phyloP scores from a whole-genome alignment of 2,888 invertebrate species.

The Spisula solida region DNA sequence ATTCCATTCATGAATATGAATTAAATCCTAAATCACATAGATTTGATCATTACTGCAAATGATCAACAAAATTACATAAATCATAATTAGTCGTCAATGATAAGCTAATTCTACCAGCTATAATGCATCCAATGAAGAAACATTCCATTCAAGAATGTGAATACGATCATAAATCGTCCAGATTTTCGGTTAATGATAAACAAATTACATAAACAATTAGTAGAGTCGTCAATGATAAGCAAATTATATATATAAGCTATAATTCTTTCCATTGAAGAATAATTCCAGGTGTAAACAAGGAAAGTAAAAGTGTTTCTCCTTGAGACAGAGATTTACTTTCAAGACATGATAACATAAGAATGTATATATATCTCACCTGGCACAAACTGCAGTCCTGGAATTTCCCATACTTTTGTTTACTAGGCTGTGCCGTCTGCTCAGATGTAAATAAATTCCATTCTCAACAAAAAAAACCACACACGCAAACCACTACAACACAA shows the following conservation, averaged over 20 bases:
- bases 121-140: background rate
- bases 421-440: background rate
- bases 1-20: constrained; percentile 9
- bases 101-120: background rate
- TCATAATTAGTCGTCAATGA: background rate
- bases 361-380: constrained; percentile 18
- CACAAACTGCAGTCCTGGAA: background rate
- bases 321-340: background rate
- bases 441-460: constrained; percentile 13
- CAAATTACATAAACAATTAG: background rate
- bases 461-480: background rate
- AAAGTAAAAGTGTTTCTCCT: background rate
- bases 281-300: background rate
- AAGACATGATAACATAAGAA: background rate
- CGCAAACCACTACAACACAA: background rate
- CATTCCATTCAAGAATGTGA: constrained; percentile 1
- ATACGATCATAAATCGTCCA: background rate
- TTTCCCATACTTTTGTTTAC: constrained; percentile 26
- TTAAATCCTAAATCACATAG: background rate
- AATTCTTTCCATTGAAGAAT: background rate
- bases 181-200: constrained; percentile 1
- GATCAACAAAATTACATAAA: background rate
- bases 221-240: background rate
- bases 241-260: background rate
- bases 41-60: background rate